Percentiles rank a stretch among this genome's conserved stretches.
Evolutionary conservation across 2,888 invertebrate genomes (phyloP).

Genomic region (Nemapogon koenigi): DNA sequence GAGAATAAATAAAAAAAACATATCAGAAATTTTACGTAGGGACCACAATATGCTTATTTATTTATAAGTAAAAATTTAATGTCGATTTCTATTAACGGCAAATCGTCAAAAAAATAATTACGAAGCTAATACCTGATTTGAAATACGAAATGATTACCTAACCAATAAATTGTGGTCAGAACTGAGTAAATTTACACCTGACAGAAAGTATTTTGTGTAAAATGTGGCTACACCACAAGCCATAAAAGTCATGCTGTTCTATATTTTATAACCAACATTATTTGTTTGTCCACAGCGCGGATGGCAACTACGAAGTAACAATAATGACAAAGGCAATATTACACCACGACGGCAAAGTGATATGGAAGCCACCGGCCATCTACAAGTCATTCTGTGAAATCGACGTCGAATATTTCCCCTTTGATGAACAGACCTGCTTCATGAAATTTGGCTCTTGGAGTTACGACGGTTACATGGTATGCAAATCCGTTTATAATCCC

Average conservation of each 20-base stretch:
- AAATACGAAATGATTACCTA: too few species aligned
- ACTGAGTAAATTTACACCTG: too few species aligned
- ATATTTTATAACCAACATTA: not conserved
- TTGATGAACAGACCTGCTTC: slow-evolving; percentile 93
- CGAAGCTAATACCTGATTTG: too few species aligned
- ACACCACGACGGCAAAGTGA: slow-evolving; percentile 90
- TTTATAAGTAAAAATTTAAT: too few species aligned
- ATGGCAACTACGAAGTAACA: slow-evolving; percentile 97
- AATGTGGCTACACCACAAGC: not conserved
- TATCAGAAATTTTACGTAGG: too few species aligned
- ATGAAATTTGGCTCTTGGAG: slow-evolving; percentile 97
- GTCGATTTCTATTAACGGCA: too few species aligned
- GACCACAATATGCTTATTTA: too few species aligned
- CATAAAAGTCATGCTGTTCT: too few species aligned
- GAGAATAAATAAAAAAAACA: too few species aligned
- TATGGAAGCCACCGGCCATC: slow-evolving; percentile 98
- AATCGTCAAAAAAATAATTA: too few species aligned
- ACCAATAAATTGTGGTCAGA: too few species aligned
- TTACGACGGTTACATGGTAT: slow-evolving; percentile 92
- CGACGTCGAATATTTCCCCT: slow-evolving; percentile 94
- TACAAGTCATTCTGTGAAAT: slow-evolving; percentile 98
- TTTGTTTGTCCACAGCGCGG: slow-evolving; percentile 73
- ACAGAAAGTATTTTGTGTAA: not conserved
- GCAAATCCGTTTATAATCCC: slow-evolving; percentile 23
- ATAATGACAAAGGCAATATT: slow-evolving; percentile 98